Base-by-base conservation (phyloP, 2,888 invertebrate species). In the Hirtodrosophila cameraria region DNA sequence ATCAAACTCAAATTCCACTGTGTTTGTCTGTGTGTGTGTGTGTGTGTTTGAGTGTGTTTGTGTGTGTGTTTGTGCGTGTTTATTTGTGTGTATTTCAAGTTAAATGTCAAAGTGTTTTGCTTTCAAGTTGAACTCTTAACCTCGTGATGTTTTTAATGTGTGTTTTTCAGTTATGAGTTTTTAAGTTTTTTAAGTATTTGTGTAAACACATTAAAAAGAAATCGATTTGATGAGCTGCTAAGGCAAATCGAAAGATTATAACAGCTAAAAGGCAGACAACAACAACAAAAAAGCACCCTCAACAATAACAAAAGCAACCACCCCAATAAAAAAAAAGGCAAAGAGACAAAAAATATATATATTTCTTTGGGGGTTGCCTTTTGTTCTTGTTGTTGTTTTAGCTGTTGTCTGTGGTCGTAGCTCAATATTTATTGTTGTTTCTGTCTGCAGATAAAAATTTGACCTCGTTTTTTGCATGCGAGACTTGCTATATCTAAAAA, bases 361-460 rank as follows among this genome's bases (percentile, higher is more conserved):
- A 20, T 20, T 39, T 36, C 7, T 4, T 31, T 12, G 15, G 53
- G 64, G 71, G 54, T 66, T 68, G 65, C 12, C 60, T 16, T 13
- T 28, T 33, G 8, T 16, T 42, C 28, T 55, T 58, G 15, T 30
- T 57, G 54, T 36, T 52, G 42, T 30, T 54, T 36, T 13, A 49
- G 45, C 20, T 77, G 86, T 82, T 83, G 86, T 70, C 86, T 72
- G 73, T 73, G 66, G 61, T 42, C 76, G 53, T 43, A 46, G 63
- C 41, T 46, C 52, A 53, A 39, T 63, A 76, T 72, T 80, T 80
- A 83, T 84, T 73, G 58, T 79, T 86, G 73, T 86, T 65, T 43
- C 42, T 50, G 82, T 84, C 81, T 85, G 67, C 63, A 80, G 85
- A 83, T 80, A 83, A 64, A 38, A 43, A 79, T 78, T 81, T 88